A percentile compares a stretch with the other conserved stretches of the same genome.
Evolutionary conservation across 1,140 invertebrate species (phyloP).

Genomic region (Pantala flavescens): DNA sequence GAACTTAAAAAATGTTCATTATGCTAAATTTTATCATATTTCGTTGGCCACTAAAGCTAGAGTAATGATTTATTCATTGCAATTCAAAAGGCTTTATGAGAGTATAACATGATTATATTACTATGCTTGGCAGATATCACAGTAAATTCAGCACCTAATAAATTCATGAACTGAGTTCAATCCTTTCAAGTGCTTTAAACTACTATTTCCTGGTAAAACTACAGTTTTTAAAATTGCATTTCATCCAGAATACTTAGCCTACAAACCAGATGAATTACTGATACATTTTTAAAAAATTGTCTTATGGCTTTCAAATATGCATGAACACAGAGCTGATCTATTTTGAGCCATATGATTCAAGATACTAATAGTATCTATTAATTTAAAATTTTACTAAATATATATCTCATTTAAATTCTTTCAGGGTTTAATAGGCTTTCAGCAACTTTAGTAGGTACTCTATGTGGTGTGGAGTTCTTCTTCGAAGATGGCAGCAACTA

Average conservation of each 20-base stretch:
- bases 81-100: too few relatives aligned
- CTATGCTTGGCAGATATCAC: background rate
- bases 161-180: background rate
- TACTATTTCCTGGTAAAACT: background rate
- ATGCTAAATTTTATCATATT: too few relatives aligned
- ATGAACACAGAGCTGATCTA: background rate
- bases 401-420: too few relatives aligned
- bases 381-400: background rate
- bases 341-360: background rate
- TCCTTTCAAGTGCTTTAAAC: background rate
- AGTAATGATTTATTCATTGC: too few relatives aligned
- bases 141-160: conserved; percentile 3
- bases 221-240: background rate
- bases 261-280: background rate
- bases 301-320: background rate
- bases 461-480: background rate
- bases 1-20: too few relatives aligned
- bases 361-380: background rate
- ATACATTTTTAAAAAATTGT: background rate
- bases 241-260: background rate
- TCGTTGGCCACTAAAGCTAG: too few relatives aligned
- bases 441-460: background rate
- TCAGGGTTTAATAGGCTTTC: too few relatives aligned
- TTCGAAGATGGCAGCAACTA: too few relatives aligned
- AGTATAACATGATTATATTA: too few relatives aligned